phyloP scores from a whole-genome alignment of 2,797 vertebrate species.

The Silurus lanzhouensis region DNA sequence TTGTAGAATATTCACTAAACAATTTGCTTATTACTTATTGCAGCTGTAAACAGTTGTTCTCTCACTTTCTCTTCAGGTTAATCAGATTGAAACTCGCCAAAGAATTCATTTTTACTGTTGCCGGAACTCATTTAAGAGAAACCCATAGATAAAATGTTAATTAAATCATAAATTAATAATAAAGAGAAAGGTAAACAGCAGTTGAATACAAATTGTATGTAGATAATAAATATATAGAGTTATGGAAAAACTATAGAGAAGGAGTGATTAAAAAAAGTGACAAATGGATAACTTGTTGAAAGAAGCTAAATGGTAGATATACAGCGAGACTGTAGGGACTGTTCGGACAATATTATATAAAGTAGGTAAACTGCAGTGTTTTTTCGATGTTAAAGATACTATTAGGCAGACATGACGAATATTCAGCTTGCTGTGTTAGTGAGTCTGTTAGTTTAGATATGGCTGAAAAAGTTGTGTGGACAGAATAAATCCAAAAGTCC shows the following conservation, averaged over 20 bases:
- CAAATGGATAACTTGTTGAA: neutral
- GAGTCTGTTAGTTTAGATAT: neutral
- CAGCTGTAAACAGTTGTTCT: neutral
- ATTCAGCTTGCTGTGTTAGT: neutral
- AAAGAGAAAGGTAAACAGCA: neutral
- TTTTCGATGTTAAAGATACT: neutral
- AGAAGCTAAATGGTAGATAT: neutral
- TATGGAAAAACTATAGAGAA: neutral
- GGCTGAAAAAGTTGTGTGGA: neutral
- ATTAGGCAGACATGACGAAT: neutral
- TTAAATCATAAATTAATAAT: neutral
- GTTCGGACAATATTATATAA: neutral
- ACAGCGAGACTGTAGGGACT: neutral
- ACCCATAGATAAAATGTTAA: neutral
- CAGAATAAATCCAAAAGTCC: neutral
- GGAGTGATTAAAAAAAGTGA: neutral
- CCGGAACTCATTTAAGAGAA: neutral
- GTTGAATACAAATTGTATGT: neutral
- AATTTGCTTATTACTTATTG: neutral
- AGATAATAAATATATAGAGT: neutral
- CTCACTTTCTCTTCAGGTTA: neutral
- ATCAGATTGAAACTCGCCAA: neutral
- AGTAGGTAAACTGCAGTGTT: neutral
- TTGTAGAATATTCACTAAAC: neutral
- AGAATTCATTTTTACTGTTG: neutral